Conservation (phyloP, 1,140 invertebrate species). For the Tetramorium parvispinum region DNA sequence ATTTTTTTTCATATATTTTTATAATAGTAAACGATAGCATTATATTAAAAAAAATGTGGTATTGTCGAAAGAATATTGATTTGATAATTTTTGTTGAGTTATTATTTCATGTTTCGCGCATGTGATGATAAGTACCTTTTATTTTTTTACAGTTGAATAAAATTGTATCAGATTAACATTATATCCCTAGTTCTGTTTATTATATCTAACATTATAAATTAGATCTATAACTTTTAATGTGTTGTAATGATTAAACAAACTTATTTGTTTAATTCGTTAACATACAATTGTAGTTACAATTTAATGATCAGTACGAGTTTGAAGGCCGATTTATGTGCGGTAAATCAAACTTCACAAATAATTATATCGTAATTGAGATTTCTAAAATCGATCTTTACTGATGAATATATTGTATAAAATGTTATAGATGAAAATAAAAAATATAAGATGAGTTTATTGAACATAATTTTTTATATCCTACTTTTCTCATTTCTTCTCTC, state of each 20-base stretch:
- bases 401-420: neutral
- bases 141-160: neutral
- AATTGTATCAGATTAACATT: neutral
- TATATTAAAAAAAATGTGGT: neutral
- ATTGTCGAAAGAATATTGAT: neutral
- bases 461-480: neutral
- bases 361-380: no score
- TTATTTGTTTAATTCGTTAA: neutral
- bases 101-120: neutral
- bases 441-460: no score
- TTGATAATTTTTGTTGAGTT: neutral
- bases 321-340: neutral
- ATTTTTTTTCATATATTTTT: neutral
- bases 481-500: neutral
- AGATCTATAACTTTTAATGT: neutral
- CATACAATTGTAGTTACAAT: neutral
- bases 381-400: no score
- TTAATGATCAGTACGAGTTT: neutral
- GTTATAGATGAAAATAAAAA: no score
- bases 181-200: neutral
- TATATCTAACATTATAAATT: no score
- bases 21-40: neutral
- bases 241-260: neutral
- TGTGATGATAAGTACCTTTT: neutral
- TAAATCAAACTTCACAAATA: no score